Conservation (phyloP, 1,140 invertebrate species). For the Lysiphlebus fabarum region DNA sequence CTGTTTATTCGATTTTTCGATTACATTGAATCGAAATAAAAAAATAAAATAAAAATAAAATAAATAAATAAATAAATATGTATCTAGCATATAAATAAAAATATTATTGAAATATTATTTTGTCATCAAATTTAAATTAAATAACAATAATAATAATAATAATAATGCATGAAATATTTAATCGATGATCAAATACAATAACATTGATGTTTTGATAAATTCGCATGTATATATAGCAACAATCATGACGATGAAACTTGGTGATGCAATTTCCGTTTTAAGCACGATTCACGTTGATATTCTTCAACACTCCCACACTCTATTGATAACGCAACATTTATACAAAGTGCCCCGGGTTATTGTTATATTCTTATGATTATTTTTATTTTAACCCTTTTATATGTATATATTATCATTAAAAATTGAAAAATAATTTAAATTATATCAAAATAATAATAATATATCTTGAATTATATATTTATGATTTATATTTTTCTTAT, state of each 20-base stretch:
- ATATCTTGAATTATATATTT: background rate
- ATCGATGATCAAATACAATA: no score
- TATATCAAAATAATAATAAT: background rate
- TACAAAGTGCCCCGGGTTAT: constrained; percentile 1
- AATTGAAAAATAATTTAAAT: background rate
- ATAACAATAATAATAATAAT: no score
- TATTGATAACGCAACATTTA: background rate
- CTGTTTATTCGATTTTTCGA: no score
- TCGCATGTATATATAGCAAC: background rate
- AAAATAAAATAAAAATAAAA: no score
- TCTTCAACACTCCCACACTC: constrained; percentile 8
- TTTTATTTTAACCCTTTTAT: background rate
- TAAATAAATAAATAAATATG: no score
- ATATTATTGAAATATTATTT: no score
- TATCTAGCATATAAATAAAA: no score
- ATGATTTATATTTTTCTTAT: background rate
- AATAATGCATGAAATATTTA: no score
- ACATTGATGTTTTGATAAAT: no score
- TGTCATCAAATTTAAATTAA: no score
- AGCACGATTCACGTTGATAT: constrained; percentile 9
- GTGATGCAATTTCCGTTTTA: constrained; percentile 15
- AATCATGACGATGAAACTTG: background rate
- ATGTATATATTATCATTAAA: constrained; percentile 8
- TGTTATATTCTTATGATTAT: background rate
- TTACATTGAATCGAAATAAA: no score